Base-by-base conservation (phyloP, 1,140 invertebrate genomes). In the Drosophila sechellia region DNA sequence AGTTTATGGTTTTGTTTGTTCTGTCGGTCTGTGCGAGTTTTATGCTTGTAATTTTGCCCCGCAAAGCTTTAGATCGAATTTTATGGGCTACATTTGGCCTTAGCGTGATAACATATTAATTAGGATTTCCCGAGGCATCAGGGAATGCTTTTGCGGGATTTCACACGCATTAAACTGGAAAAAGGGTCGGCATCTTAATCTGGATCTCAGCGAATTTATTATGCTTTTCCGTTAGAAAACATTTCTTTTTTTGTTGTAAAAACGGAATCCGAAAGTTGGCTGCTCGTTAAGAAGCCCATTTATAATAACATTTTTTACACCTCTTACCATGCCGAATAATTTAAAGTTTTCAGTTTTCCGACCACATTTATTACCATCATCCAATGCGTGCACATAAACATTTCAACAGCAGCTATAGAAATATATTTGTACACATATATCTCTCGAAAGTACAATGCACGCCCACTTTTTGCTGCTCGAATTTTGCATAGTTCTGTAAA, bases 1-100 rank as follows among this genome's bases (percentile, higher is more conserved):
- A 68, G 72, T 77, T 77, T 68, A 77, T 77, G 72, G 72, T 54
- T 59, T 68, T 77, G 55, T 77, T 77, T 77, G 73, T 57, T 76
- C 52, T 75, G 71, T 57, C 58, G 37, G 66, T 50, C 48, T 75
- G 72, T 76, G 72, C 54, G 72, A 76, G 60, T 76, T 76, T 76
- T 76, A 76, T 76, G 71, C 46, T 66, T 53, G 72, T 76, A 57
- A 75, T 75, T 76, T 76, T 76, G 34, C 46, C 40, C 45, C 34
- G 22, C 43, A 57, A 66, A 76, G 60, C 71, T 76, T 76, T 66
- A 43, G 72, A 76, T 76, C 72, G 72, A 76, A 76, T 76, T 76
- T 76, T 76, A 76, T 76, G 72, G 48, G 27, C 49, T 45, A 58
- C 71, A 76, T 76, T 76, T 76, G 72, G 71, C 46, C 42, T 66